Conservation (phyloP, 2,888 invertebrate genomes). For the Cantharis rustica region DNA sequence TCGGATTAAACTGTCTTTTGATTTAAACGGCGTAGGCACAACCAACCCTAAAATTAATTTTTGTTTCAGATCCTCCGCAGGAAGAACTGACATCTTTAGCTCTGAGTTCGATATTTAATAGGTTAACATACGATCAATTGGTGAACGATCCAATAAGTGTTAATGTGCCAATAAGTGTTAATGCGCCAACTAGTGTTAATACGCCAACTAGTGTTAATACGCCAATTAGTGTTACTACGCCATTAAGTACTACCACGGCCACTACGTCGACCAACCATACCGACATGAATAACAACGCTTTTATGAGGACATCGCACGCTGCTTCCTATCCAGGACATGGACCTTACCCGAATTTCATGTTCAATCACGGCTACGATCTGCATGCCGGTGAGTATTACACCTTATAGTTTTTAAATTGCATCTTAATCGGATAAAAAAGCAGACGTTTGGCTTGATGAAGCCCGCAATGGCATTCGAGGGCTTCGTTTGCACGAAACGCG, state of each 20-base stretch:
- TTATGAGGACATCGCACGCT: neutral
- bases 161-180: too few species aligned
- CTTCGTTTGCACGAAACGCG: constrained; percentile 18
- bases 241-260: too few species aligned
- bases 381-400: constrained; percentile 31
- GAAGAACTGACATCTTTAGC: too few species aligned
- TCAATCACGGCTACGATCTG: neutral
- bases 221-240: too few species aligned
- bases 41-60: neutral
- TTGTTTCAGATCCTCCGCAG: too few species aligned
- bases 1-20: neutral
- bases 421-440: neutral
- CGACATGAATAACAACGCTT: neutral
- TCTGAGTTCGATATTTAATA: too few species aligned
- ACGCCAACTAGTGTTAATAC: too few species aligned
- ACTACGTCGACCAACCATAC: neutral
- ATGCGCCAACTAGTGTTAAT: too few species aligned
- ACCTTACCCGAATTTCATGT: neutral
- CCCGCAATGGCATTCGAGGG: constrained; percentile 25
- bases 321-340: neutral
- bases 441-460: constrained; percentile 17
- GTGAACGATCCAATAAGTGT: too few species aligned
- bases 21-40: neutral
- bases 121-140: too few species aligned
- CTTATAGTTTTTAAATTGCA: neutral